These are phyloP conservation scores for Drosophila bunnanda DNA, from an alignment of 2,888 invertebrate genomes.

Conservation along the genomic window DNA sequence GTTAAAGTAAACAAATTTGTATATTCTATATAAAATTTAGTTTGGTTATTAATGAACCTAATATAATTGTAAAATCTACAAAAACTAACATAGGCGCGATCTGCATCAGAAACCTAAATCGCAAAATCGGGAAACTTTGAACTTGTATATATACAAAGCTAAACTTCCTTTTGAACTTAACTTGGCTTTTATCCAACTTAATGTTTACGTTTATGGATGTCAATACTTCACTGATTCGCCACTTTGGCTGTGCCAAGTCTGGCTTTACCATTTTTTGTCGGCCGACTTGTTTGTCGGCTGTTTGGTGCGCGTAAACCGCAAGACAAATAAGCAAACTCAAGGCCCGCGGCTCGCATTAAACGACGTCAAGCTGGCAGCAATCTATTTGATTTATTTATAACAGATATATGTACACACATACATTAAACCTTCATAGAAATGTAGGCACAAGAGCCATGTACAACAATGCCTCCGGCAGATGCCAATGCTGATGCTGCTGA, in stretches of 20 bases:
- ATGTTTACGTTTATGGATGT: constrained; percentile 3
- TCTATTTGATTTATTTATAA: constrained; percentile 73
- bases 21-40: too few relatives aligned
- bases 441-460: constrained; percentile 4
- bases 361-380: constrained; percentile 60
- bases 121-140: not conserved
- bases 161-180: not conserved
- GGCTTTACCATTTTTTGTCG: not conserved
- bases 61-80: too few relatives aligned
- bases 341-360: constrained; percentile 62
- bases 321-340: constrained; percentile 56
- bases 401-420: constrained; percentile 56
- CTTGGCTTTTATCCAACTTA: not conserved
- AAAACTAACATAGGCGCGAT: too few relatives aligned
- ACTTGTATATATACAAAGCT: not conserved
- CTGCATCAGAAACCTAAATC: not conserved
- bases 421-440: constrained; percentile 30
- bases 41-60: too few relatives aligned
- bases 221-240: constrained; percentile 1
- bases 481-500: constrained; percentile 29
- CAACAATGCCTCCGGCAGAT: constrained; percentile 25
- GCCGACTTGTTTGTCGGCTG: not conserved
- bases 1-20: not conserved
- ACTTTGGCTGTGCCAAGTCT: constrained; percentile 4
- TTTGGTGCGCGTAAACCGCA: constrained; percentile 51